Evolutionary conservation across 2,113 vertebrate genomes (phyloP).

Genomic region (Leiothrix lutea): DNA sequence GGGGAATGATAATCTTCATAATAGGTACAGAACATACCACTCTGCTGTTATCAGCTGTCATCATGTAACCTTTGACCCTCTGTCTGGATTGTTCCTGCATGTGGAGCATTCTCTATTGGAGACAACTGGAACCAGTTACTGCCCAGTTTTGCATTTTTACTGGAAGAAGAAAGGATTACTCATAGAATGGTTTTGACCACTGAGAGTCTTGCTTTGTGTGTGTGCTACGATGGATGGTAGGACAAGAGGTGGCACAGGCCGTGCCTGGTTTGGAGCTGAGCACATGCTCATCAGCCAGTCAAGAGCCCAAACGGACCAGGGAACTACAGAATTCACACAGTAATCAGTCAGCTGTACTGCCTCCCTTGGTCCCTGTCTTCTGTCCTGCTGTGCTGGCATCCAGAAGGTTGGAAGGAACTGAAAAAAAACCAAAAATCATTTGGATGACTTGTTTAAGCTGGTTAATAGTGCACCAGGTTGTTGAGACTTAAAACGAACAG

Average conservation of each 20-base stretch:
- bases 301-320: background rate
- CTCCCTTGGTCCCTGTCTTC: background rate
- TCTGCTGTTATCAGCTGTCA: background rate
- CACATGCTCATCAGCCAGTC: accelerated
- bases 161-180: background rate
- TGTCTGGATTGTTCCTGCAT: background rate
- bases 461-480: background rate
- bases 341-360: background rate
- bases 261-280: background rate
- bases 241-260: background rate
- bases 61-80: background rate
- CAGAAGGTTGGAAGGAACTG: background rate
- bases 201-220: background rate
- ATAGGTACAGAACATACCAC: background rate
- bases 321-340: background rate
- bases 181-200: background rate
- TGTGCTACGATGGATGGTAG: background rate
- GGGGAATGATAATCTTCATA: background rate
- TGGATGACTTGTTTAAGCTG: background rate
- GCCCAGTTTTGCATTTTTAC: background rate
- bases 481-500: background rate
- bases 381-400: background rate
- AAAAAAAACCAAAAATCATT: background rate
- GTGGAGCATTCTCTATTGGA: background rate
- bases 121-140: background rate